A percentile compares a stretch with the other conserved stretches of the same genome.
These are phyloP conservation scores for Anthrax anthrax DNA, from an alignment of 2,888 invertebrate species.

Conservation along the genomic window DNA sequence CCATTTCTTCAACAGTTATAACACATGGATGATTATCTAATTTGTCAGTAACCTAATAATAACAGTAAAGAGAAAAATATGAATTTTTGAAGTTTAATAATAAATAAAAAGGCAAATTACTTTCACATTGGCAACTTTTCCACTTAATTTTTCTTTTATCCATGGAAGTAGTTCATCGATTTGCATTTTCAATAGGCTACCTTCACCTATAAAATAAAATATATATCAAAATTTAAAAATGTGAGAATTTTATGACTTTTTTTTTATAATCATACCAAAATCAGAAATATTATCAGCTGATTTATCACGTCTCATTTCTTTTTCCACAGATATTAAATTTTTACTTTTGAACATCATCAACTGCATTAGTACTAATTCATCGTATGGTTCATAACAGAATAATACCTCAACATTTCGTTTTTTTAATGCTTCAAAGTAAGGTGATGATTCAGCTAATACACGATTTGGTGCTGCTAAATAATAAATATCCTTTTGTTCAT, in stretches of 20 bases:
- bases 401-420: constrained; percentile 79
- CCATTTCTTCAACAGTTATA: constrained; percentile 93
- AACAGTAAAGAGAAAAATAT: neutral
- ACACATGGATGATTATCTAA: constrained; percentile 87
- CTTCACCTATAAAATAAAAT: constrained; percentile 35
- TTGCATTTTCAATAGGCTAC: constrained; percentile 57
- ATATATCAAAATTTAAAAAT: neutral
- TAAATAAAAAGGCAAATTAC: constrained; percentile 19
- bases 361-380: constrained; percentile 87
- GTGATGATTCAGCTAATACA: constrained; percentile 80
- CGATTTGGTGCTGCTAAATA: constrained; percentile 93
- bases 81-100: too few relatives aligned
- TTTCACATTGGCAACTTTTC: constrained; percentile 70
- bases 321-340: constrained; percentile 77
- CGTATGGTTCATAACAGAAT: constrained; percentile 94
- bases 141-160: constrained; percentile 59
- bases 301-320: constrained; percentile 70
- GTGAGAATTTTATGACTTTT: neutral
- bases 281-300: constrained; percentile 42
- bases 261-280: constrained; percentile 30
- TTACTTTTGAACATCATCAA: constrained; percentile 58
- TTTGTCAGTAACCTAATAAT: constrained; percentile 47
- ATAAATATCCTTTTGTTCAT: constrained; percentile 73
- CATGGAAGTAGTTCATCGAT: constrained; percentile 65
- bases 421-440: constrained; percentile 87